Evolutionary conservation across 2,888 invertebrate species (phyloP), one percentile per base, ranked within the genome.

Genomic region (Trissolcus brochymenae): DNA sequence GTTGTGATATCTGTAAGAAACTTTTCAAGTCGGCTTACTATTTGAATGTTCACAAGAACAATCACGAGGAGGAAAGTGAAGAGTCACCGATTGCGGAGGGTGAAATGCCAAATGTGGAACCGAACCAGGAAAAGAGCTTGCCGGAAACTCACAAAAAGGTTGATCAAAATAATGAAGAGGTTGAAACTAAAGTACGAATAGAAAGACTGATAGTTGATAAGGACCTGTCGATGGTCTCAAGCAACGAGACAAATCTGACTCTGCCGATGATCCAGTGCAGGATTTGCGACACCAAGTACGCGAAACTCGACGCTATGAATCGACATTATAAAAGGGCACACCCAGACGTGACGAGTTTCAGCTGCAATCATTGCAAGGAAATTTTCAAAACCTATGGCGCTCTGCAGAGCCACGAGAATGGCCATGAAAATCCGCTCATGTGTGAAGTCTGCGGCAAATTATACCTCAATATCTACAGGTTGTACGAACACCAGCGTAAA

Each of bases 321-420:
- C 57, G 72, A 0, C 82, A 83, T 62, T 76, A 72, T n/a, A 66
- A 67, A 7, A 73, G 78, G 1, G 64, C 67, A 4, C 82, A 83
- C 54, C 19, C 68, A 1, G 60, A 53, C 3, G 67, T 72, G 4
- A 74, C 66, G 57, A 59, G 71, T 11, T 83, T 82, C 54, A 72
- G 46, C 2, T 86, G 86, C 64, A 60, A 79, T 0, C 64, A 79
- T 0, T 86, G 86, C 54, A 80, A 68, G 1, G 78, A 78, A 29
- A 86, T 89, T 3, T 92, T 91, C 82, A 90, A 91, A 1, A 90
- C 91, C 0, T 79, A 90, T 0, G 90, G 90, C 0, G 91, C 82
- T n/a, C 41, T 82, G 17, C 78, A 57, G 1, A 74, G 75, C 50
- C 82, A 82, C 53, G 60, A 67, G 1, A 74, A 74, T 7, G 62